Base-by-base conservation (phyloP, 2,113 vertebrate genomes). In the Tinamus guttatus region DNA sequence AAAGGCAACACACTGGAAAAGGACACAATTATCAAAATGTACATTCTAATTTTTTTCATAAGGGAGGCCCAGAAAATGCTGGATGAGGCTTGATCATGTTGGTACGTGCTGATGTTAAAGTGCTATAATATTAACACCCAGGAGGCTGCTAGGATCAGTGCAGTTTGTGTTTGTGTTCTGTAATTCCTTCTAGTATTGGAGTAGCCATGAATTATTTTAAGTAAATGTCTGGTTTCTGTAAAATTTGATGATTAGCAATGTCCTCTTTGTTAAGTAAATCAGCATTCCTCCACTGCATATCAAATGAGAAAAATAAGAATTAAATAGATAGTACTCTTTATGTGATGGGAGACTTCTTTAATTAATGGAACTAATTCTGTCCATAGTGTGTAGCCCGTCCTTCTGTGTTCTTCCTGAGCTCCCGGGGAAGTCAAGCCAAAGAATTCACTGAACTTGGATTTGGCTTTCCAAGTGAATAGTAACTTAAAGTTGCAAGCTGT, bases 1-100 rank as follows among this genome's bases (percentile, higher is more conserved):
- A 87, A 78, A 82, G 93, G 71, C 75, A 64, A 88, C 52, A 51
- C 84, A 63, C 90, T 51, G 90, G 89, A 67, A 94, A 91, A 95
- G 24, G 65, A 85, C 74, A 70, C 32, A 83, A 43, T 93, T 79
- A 60, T 22, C 91, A 86, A 79, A 63, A 94, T 90, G 47, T 74
- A 47, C 18, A 45, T 88, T 84, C 58, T 49, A 27, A 77, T 91
- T 70, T 76, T 49, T 86, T 86, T 70, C 76, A 60, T 7, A 34
- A 87, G 74, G 73, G 25, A 62, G 62, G 24, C n/a, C n/a, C 63
- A 38, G 45, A 89, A 17, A 28, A 68, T 81, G 56, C 17, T 47
- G 0, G 30, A 5, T 43, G 64, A 68, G 64, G 4, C 17, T 89
- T 54, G 17, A 52, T 91, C 52, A 6, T n/a, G 30, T 25, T 70